Percentiles rank a stretch among this genome's conserved stretches.
Evolutionary conservation across 2,113 vertebrate species (phyloP).

Genomic region (Ciconia boyciana): DNA sequence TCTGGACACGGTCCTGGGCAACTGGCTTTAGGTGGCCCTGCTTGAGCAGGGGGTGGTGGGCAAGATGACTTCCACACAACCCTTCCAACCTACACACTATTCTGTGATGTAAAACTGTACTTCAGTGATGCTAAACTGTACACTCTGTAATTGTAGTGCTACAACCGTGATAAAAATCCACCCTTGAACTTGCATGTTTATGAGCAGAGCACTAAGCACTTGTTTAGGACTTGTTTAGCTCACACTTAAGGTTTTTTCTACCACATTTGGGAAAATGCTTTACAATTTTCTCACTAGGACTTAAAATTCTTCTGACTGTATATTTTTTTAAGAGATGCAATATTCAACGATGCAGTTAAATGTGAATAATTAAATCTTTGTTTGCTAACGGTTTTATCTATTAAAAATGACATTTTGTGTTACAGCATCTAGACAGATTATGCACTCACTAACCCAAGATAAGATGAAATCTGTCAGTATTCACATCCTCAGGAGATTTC

Average conservation of each 20-base stretch:
- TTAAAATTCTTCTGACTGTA: background rate
- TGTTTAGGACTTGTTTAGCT: background rate
- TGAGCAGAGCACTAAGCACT: background rate
- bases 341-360: background rate
- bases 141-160: background rate
- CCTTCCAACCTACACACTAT: background rate
- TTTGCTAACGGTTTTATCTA: background rate
- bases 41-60: background rate
- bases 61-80: background rate
- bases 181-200: background rate
- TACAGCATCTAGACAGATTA: background rate
- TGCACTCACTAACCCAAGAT: slow-evolving; percentile 80
- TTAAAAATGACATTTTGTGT: background rate
- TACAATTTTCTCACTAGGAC: background rate
- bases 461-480: slow-evolving; percentile 86
- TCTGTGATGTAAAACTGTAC: background rate
- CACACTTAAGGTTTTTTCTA: background rate
- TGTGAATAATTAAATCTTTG: background rate
- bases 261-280: background rate
- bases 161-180: background rate
- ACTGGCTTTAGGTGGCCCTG: background rate
- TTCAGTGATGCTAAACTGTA: background rate
- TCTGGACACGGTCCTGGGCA: background rate
- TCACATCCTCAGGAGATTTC: slow-evolving; percentile 91
- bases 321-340: background rate